Base-by-base conservation (phyloP, 2,888 invertebrate genomes). In the Nomada hirtipes region DNA sequence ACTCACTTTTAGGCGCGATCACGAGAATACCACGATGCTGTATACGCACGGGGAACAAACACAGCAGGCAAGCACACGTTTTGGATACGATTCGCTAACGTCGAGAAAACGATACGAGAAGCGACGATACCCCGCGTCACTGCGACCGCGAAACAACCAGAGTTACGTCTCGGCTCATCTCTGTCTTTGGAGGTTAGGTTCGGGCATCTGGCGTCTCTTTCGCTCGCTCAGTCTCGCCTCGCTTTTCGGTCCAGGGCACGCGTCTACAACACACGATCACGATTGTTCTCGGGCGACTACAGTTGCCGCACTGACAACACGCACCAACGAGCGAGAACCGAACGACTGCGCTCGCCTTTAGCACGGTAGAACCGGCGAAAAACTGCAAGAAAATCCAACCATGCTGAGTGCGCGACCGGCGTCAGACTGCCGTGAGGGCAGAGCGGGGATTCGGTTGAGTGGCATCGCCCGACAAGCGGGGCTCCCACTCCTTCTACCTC, bases 331-430 rank as follows among this genome's bases (percentile, higher is more conserved):
- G 42, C 23, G 15, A 52, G 60, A 47, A 57, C 47, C 70, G 72
- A 74, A 2, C 29, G 64, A 63, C 50, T 60, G 61, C 59, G 63
- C 50, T 71, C 64, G 76, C 10, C 53, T 61, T 60, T 69, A 75
- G 67, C 81, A 82, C 82, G 75, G 75, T 42, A 68, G 71, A 70
- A 86, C 86, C 84, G 84, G 82, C 64, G 76, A 86, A 88, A 89
- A 90, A 88, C 84, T 77, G 76, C 81, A 65, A 77, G 84, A 86
- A 86, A 75, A 83, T 76, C 85, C 85, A 88, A 79, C 90, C 92
- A 90, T 91, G 89, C 91, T 91, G 89, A 89, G 88, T 91, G 89
- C 92, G 92, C 92, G 92, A 92, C 92, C 93, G 92, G 93, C 92
- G 92, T 93, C 92, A 89, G 91, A 93, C 93, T 93, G 91, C 89